These are phyloP conservation scores for Macquaria ambigua DNA, from an alignment of 2,113 vertebrate genomes.

Conservation along the genomic window DNA sequence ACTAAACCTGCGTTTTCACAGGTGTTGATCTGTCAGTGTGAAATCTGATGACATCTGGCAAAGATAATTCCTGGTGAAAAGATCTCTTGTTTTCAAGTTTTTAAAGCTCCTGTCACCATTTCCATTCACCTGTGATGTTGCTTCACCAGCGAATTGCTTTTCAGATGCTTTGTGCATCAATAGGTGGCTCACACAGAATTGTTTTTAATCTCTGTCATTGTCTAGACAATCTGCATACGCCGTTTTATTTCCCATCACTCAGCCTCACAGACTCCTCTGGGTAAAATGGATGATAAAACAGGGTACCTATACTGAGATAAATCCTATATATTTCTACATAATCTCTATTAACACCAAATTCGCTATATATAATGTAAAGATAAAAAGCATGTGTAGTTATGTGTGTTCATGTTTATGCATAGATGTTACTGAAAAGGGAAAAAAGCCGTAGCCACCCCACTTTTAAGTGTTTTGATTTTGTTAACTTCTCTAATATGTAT, in stretches of 20 bases:
- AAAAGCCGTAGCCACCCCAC: not conserved
- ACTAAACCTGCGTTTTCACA: not conserved
- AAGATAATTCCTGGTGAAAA: not conserved
- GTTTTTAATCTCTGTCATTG: conserved; percentile 13
- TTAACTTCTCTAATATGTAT: not conserved
- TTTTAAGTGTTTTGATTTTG: conserved; percentile 2
- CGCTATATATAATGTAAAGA: not conserved
- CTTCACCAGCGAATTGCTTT: not conserved
- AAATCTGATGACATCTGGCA: not conserved
- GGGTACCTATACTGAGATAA: not conserved
- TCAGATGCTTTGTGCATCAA: not conserved
- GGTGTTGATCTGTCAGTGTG: not conserved
- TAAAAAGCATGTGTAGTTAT: not conserved
- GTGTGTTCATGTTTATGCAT: not conserved
- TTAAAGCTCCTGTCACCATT: not conserved
- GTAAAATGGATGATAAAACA: not conserved
- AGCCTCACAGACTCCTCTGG: not conserved
- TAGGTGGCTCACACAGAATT: not conserved
- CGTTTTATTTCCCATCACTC: not conserved
- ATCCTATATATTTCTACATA: not conserved
- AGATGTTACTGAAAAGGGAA: not conserved
- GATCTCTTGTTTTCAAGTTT: not conserved
- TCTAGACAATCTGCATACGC: conserved; percentile 7
- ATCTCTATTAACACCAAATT: not conserved
- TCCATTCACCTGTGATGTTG: conserved; percentile 2